Base-by-base conservation (phyloP, 2,888 invertebrate species). In the Tribolium freemani region DNA sequence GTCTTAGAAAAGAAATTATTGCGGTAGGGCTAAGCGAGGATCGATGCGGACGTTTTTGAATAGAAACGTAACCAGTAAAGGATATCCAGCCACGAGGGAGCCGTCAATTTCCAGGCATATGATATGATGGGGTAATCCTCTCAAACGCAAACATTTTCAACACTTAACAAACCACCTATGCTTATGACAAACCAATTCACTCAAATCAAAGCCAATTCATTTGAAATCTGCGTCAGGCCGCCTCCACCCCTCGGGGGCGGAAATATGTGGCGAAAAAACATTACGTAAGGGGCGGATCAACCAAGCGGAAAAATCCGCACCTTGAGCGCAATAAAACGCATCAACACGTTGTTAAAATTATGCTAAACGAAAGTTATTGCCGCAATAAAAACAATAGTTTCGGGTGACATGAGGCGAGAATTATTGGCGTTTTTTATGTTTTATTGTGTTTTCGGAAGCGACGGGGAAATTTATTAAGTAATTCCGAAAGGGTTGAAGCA, bases 281-380 rank as follows among this genome's bases (percentile, higher is more conserved):
- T 57, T 20, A 9, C 13, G 8, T 20, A n/a, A 44, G 9, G 44
- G 13, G 6, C 20, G 57, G 44, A 44, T 57, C 44, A 20, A 38
- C 44, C 4, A 44, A 31, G 16, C 57, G 30, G 31, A 44, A 45
- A 58, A 58, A 58, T 56, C 16, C 38, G 26, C 26, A 26, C 26
- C 26, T 21, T 26, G 26, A 26, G 26, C 46, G 63, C 51, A 20
- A 44, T 63, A 63, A 63, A 51, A 51, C 9, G 38, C 16, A 13
- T 60, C 58, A 60, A 67, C 56, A 67, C 45, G 26, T 1, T 56
- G 66, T 31, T 54, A 46, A 67, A 56, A 67, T 67, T 66, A 66
- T 66, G 45, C 46, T 38, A 38, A 38, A 9, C 61, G 20, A 48
- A 54, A 53, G 51, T 66, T 54, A 66, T 54, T 11, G 21, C 44